These are phyloP conservation scores for Muricea muricata DNA, from an alignment of 92 coral and sea anemone species.

Conservation along the genomic window DNA sequence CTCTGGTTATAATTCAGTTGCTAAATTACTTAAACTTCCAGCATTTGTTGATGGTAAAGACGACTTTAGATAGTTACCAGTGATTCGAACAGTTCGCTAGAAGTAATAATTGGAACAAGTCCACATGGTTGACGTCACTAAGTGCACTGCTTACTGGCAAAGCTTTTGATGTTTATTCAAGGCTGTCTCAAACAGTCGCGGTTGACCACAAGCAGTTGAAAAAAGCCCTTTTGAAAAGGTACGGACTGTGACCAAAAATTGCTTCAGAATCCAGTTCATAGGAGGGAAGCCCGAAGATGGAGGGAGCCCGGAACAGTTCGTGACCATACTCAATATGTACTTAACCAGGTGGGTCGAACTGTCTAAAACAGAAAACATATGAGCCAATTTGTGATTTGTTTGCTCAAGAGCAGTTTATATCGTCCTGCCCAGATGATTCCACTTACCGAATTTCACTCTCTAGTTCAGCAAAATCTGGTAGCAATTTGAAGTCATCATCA, in stretches of 20 bases:
- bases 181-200: constrained; percentile 58
- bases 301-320: constrained; percentile 58
- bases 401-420: constrained; percentile 60
- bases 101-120: constrained; percentile 52
- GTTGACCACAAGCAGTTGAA: constrained; percentile 51
- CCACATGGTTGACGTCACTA: constrained; percentile 58
- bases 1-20: background rate
- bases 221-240: constrained; percentile 59
- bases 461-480: background rate
- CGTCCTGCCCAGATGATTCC: constrained; percentile 55
- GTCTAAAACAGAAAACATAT: constrained; percentile 41
- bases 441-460: constrained; percentile 41
- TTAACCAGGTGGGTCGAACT: constrained; percentile 55
- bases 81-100: constrained; percentile 64
- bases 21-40: constrained; percentile 65
- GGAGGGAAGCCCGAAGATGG: constrained; percentile 44
- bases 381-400: constrained; percentile 50
- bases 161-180: constrained; percentile 69
- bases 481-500: background rate
- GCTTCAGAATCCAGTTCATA: constrained; percentile 48
- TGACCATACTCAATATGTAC: constrained; percentile 26
- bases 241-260: constrained; percentile 58
- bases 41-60: constrained; percentile 65
- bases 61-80: constrained; percentile 60
- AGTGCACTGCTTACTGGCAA: constrained; percentile 64